phyloP scores from a whole-genome alignment of 2,888 invertebrate genomes.

The Bembecia ichneumoniformis region DNA sequence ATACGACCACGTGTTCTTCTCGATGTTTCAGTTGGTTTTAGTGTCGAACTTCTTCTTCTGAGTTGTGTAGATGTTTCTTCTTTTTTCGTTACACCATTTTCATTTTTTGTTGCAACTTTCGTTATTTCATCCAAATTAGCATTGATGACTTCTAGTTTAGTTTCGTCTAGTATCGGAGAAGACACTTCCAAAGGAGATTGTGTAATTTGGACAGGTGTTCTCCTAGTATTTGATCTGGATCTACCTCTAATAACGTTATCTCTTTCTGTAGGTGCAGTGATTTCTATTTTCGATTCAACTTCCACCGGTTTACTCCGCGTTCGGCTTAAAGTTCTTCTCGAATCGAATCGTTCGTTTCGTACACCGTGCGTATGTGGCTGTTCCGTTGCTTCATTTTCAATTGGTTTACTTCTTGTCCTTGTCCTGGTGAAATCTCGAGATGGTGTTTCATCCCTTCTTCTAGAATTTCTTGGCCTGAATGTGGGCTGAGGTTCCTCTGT shows the following conservation, averaged over 20 bases:
- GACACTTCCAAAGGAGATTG: slow-evolving; percentile 24
- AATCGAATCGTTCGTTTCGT: slow-evolving; percentile 51
- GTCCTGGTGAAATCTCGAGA: slow-evolving; percentile 15
- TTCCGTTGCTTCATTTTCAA: slow-evolving; percentile 19
- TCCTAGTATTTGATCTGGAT: slow-evolving; percentile 25
- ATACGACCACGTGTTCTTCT: slow-evolving; percentile 36
- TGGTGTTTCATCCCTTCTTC: slow-evolving; percentile 36
- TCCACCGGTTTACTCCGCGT: slow-evolving; percentile 37
- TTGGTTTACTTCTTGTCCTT: slow-evolving; percentile 37
- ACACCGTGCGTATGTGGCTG: slow-evolving; percentile 23
- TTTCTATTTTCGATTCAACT: slow-evolving; percentile 24
- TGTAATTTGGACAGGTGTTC: slow-evolving; percentile 19
- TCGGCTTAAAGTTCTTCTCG: slow-evolving; percentile 45
- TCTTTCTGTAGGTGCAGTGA: slow-evolving; percentile 21
- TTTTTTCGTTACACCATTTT: slow-evolving; percentile 13
- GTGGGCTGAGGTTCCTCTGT: slow-evolving; percentile 32
- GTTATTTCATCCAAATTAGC: slow-evolving; percentile 36
- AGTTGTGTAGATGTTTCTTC: slow-evolving; percentile 32
- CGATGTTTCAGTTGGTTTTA: slow-evolving; percentile 30
- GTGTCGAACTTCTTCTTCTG: slow-evolving; percentile 38
- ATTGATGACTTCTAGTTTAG: slow-evolving; percentile 38
- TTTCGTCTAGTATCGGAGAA: slow-evolving; percentile 32
- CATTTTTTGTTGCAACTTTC: slow-evolving; percentile 18
- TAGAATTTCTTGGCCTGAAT: slow-evolving; percentile 38
- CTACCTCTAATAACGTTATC: slow-evolving; percentile 34